Base-by-base conservation (phyloP, 2,113 vertebrate genomes). In the Atrichornis clamosus region DNA sequence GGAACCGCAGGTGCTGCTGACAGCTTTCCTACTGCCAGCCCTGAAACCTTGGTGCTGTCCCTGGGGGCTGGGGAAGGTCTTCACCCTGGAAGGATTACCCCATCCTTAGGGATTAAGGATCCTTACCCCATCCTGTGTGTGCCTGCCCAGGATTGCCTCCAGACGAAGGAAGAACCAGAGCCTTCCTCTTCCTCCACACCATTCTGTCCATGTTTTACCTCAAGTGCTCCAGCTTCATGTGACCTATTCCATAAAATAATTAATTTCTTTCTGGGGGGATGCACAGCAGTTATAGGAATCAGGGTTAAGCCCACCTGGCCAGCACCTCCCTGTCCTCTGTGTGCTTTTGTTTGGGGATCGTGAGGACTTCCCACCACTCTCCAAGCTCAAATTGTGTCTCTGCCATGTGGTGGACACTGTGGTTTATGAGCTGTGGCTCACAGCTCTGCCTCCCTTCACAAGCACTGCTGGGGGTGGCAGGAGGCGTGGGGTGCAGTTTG, bases 251-350 rank as follows among this genome's bases (percentile, higher is more conserved):
- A 50, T 77, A 56, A 3, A 44, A 68, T 18, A 1, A 19, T 59
- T 42, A 13, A 47, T 83, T 82, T 42, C 27, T 55, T 80, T 63
- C 39, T n/a, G 23, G 28, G 32, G 69, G 24, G 13, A 69, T 37
- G 69, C 1, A 2, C 21, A 68, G 58, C 0, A 2, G 9, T 21
- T 9, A 0, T 1, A 37, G 60, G 44, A 26, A n/a, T 7, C 0
- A 0, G 23, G 15, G 32, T 27, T 67, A 26, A 74, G 13, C 64
- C 50, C 52, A 24, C 12, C 27, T 52, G 67, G 70, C n/a, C 74
- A 60, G n/a, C 6, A 22, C 42, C 72, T 28, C 32, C 64, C 53
- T 27, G 16, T 67, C n/a, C 26, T 6, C 9, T 49, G 9, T 32
- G 37, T 41, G 11, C 49, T 49, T 85, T 39, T 49, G 44, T 56